Evolutionary conservation across 1,140 invertebrate genomes (phyloP).

Genomic region (Cataglyphis hispanica): DNA sequence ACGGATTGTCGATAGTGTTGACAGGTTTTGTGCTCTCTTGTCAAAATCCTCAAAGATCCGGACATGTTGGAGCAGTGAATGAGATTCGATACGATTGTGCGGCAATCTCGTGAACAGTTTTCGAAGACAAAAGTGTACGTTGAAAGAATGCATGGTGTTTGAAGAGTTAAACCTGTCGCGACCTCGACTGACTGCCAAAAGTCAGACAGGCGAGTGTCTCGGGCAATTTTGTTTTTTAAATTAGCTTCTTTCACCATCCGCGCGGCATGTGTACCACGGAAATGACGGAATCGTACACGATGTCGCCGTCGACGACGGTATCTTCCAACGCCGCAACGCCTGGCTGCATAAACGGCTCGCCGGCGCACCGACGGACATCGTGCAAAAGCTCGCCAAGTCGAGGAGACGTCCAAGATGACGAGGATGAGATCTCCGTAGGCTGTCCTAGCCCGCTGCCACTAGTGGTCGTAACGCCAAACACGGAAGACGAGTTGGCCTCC

Average conservation of each 20-base stretch:
- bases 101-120: conserved; percentile 19
- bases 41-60: not conserved
- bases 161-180: conserved; percentile 6
- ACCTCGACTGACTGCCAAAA: conserved; percentile 34
- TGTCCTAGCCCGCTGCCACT: conserved; percentile 89
- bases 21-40: not conserved
- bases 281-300: conserved; percentile 84
- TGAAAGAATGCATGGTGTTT: conserved; percentile 28
- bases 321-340: conserved; percentile 81
- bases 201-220: not conserved
- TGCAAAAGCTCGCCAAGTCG: conserved; percentile 64
- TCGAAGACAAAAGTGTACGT: not conserved
- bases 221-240: not conserved
- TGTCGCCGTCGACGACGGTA: conserved; percentile 84
- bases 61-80: conserved; percentile 28
- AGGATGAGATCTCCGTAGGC: conserved; percentile 91
- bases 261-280: conserved; percentile 85
- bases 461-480: conserved; percentile 75
- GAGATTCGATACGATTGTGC: conserved; percentile 2
- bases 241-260: not conserved
- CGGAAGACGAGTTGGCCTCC: conserved; percentile 78
- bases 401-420: conserved; percentile 84
- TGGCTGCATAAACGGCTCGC: conserved; percentile 76
- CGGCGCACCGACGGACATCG: conserved; percentile 66
- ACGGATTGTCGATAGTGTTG: conserved; percentile 47